Evolutionary conservation across 2,888 invertebrate genomes (phyloP), one percentile per base, ranked within the genome.

Genomic region (Encarsia formosa): DNA sequence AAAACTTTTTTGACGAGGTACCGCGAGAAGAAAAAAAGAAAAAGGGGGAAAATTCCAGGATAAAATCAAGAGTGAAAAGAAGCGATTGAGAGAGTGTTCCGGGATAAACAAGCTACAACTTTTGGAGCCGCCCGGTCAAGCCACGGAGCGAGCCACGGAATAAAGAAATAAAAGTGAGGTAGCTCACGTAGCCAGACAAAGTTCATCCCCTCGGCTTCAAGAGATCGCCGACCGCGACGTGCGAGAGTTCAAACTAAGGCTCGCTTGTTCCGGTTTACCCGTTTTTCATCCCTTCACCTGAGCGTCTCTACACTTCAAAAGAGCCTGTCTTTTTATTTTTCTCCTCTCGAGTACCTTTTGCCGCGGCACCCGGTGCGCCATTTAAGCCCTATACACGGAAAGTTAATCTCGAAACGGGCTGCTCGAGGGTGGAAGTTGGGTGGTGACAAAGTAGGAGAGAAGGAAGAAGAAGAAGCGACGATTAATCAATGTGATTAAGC

Each of bases 131-230:
- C 5, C 5, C 8, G 26, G 23, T 16, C 13, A 29, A 29, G n/a
- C 31, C 15, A 26, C 18, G 19, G 23, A 29, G 38, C 20, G 29
- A 40, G 35, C 20, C 52, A 47, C 59, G 57, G 59, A 11, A 26
- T 5, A 61, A 65, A 59, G 59, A 57, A 58, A 26, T 58, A 57
- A 61, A 63, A 57, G 60, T 61, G 58, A 29, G 24, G 58, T 58
- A 35, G 48, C 63, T 61, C 64, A 62, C 65, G 66, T 67, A 63
- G 60, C 57, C n/a, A n/a, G 52, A 60, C 59, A 61, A 65, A 65
- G 65, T 65, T 65, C 65, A 64, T 63, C 62, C 58, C 49, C 50
- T 18, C 18, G 54, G 40, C 24, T 41, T n/a, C n/a, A n/a, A n/a
- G n/a, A n/a, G n/a, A n/a, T n/a, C n/a, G n/a, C n/a, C n/a, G n/a